A percentile compares a stretch with the other conserved stretches of the same genome.
phyloP scores from a whole-genome alignment of 53 echinoderm and acorn worm genomes.

The Holothuria scabra region DNA sequence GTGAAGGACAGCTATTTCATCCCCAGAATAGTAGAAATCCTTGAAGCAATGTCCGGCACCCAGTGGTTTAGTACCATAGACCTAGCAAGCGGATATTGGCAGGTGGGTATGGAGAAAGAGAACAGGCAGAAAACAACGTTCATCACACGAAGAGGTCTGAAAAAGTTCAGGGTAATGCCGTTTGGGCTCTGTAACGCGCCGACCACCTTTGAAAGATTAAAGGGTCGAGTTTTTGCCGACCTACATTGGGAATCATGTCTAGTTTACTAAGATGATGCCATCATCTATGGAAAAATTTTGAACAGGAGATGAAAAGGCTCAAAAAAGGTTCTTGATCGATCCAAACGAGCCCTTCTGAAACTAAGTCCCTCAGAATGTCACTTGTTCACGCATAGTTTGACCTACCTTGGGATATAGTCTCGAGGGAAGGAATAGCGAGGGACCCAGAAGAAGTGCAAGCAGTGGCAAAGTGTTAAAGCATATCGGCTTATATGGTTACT shows the following conservation, averaged over 20 bases:
- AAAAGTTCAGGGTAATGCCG: slow-evolving; percentile 21
- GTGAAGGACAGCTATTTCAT: slow-evolving; percentile 49
- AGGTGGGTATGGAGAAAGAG: slow-evolving; percentile 29
- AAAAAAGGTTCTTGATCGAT: slow-evolving; percentile 27
- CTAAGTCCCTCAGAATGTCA: slow-evolving; percentile 48
- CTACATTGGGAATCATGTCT: slow-evolving; percentile 53
- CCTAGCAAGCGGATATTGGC: slow-evolving; percentile 61
- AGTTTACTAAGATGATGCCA: slow-evolving; percentile 20
- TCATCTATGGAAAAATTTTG: slow-evolving; percentile 54
- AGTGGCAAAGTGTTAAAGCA: slow-evolving; percentile 49
- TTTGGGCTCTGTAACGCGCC: too few relatives aligned
- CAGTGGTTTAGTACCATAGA: slow-evolving; percentile 58
- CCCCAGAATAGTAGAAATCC: slow-evolving; percentile 51
- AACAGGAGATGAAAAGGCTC: slow-evolving; percentile 45
- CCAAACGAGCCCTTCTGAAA: slow-evolving; percentile 45
- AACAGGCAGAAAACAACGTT: slow-evolving; percentile 64
- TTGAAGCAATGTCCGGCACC: slow-evolving; percentile 54
- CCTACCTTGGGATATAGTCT: slow-evolving; percentile 57
- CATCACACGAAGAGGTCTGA: slow-evolving; percentile 42
- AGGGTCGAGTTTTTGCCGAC: slow-evolving; percentile 45
- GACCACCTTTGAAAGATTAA: slow-evolving; percentile 44
- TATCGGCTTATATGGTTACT: slow-evolving; percentile 27
- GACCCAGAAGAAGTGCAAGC: slow-evolving; percentile 49
- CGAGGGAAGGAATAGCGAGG: slow-evolving; percentile 38
- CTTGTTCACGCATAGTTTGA: slow-evolving; percentile 37